These are phyloP conservation scores for Pachypsylla venusta DNA, from an alignment of 1,140 invertebrate genomes.

Conservation along the genomic window DNA sequence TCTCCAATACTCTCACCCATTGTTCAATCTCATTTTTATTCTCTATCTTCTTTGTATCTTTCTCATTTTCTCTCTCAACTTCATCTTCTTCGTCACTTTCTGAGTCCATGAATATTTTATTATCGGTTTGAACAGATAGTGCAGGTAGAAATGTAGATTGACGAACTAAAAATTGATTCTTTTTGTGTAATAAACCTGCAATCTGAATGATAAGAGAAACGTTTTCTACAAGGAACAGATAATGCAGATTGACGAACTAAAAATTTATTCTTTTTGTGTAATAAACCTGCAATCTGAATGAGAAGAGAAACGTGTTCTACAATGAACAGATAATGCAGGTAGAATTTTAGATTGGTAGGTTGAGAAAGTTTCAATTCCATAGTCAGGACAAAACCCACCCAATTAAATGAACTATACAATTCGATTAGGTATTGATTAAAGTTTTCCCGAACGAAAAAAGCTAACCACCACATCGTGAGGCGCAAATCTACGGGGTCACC, in stretches of 20 bases:
- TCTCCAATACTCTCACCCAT: constrained; percentile 4
- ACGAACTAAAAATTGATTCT: background rate
- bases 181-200: background rate
- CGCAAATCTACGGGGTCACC: no score
- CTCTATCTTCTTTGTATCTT: background rate
- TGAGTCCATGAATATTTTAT: constrained; percentile 3
- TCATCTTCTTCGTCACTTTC: background rate
- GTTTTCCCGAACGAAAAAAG: no score
- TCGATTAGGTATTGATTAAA: no score
- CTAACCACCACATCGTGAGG: no score
- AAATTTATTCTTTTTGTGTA: background rate
- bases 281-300: background rate
- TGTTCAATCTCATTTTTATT: background rate
- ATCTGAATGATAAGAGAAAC: no score
- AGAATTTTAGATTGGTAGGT: no score
- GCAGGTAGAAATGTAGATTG: background rate
- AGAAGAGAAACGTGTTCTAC: no score
- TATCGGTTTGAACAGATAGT: background rate
- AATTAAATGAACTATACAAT: no score
- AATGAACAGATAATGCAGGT: no score
- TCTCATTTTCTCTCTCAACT: background rate
- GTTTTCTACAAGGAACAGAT: no score
- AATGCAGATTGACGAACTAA: background rate
- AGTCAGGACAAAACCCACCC: no score
- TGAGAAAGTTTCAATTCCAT: no score